Percentiles rank a stretch among this genome's conserved stretches.
These are phyloP conservation scores for Ectobius pallidus DNA, from an alignment of 2,888 invertebrate species.

Conservation along the genomic window DNA sequence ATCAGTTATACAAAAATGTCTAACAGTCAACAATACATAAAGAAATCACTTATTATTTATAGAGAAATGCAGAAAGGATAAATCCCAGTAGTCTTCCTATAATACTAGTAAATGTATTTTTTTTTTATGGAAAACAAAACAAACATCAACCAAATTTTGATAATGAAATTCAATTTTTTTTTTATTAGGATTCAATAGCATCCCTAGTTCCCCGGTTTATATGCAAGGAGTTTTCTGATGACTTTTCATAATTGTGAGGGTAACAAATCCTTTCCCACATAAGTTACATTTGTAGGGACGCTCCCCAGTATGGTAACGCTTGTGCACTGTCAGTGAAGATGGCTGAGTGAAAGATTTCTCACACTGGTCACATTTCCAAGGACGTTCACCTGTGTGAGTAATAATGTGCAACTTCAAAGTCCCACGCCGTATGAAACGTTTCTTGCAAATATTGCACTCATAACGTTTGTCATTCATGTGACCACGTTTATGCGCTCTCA, in stretches of 20 bases:
- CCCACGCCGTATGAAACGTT: constrained; percentile 22
- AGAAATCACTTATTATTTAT: no score
- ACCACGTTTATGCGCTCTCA: constrained; percentile 21
- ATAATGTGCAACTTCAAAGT: constrained; percentile 43
- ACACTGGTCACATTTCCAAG: constrained; percentile 58
- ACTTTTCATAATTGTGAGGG: constrained; percentile 40
- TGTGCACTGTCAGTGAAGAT: constrained; percentile 59
- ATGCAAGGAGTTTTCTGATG: constrained; percentile 37
- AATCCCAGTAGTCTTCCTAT: no score
- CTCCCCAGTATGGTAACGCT: constrained; percentile 56
- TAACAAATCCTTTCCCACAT: constrained; percentile 27
- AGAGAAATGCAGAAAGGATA: no score
- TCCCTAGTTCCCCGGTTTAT: no score
- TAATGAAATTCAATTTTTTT: no score
- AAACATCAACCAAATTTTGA: no score
- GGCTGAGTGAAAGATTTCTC: constrained; percentile 60
- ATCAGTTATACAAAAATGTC: no score
- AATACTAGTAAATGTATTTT: no score
- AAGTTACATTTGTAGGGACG: constrained; percentile 29
- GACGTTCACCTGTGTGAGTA: constrained; percentile 59
- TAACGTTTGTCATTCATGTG: constrained; percentile 31
- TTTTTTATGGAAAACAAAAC: no score
- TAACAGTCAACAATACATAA: no score
- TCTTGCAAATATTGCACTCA: constrained; percentile 46
- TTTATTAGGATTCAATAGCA: no score